Evolutionary conservation across 1,140 invertebrate species (phyloP).

Genomic region (Micrasema minimum): DNA sequence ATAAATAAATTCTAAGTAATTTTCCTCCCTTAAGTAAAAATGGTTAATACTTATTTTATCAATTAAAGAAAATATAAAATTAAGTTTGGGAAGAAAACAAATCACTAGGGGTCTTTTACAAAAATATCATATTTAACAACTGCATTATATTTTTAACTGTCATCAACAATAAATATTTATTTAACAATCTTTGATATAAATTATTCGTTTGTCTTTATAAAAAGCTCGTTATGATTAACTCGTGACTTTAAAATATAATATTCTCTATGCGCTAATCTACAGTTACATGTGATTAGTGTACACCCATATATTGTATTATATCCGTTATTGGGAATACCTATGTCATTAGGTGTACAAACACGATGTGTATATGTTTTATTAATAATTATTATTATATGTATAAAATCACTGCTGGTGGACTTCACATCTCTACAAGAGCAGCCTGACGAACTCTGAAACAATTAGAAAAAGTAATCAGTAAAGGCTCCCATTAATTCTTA

Average conservation of each 20-base stretch:
- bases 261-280: constrained; percentile 38
- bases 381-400: background rate
- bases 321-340: too few species aligned
- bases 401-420: constrained; percentile 13
- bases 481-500: too few species aligned
- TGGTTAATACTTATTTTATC: background rate
- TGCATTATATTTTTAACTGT: too few species aligned
- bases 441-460: constrained; percentile 73
- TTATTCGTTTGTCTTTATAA: constrained; percentile 34
- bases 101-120: constrained; percentile 24
- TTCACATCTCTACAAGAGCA: constrained; percentile 65
- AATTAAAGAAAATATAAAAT: background rate
- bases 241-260: constrained; percentile 26
- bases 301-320: background rate
- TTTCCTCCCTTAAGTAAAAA: too few species aligned
- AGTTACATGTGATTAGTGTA: too few species aligned
- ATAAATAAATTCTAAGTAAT: constrained; percentile 1
- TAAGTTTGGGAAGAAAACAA: too few species aligned
- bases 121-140: constrained; percentile 32
- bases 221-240: constrained; percentile 31
- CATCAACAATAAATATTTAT: background rate
- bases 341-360: constrained; percentile 6
- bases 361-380: background rate
- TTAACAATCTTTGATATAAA: constrained; percentile 5
- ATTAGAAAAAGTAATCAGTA: background rate